Percentiles rank a stretch among this genome's conserved stretches.
phyloP scores from a whole-genome alignment of 1,140 invertebrate species.

The Cotesia vestalis region DNA sequence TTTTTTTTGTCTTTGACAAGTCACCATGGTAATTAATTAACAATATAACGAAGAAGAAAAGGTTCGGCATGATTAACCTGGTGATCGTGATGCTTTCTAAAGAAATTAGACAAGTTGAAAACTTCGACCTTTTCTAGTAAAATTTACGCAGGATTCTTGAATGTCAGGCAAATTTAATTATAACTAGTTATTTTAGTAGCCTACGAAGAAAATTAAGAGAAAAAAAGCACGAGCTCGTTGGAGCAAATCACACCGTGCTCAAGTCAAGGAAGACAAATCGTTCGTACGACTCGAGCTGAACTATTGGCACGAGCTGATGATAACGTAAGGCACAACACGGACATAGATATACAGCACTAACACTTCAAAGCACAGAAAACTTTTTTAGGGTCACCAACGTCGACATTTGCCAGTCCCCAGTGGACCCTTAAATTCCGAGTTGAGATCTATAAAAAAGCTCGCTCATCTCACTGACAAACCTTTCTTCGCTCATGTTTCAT shows the following conservation, averaged over 20 bases:
- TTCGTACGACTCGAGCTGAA: constrained; percentile 35
- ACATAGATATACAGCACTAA: not conserved
- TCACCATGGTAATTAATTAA: not conserved
- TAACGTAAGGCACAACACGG: constrained; percentile 21
- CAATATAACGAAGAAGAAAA: constrained; percentile 20
- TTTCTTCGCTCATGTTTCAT: constrained; percentile 30
- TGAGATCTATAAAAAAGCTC: constrained; percentile 34
- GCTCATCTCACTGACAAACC: constrained; percentile 16
- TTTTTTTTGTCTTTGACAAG: constrained; percentile 9
- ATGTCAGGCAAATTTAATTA: too few relatives aligned
- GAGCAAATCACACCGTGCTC: constrained; percentile 31
- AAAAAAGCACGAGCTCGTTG: constrained; percentile 24
- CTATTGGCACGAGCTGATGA: constrained; percentile 31
- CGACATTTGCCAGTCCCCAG: constrained; percentile 37
- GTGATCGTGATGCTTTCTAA: too few relatives aligned
- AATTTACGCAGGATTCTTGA: too few relatives aligned
- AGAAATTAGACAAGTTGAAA: not conserved
- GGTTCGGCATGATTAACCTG: too few relatives aligned
- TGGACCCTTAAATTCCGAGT: constrained; percentile 44
- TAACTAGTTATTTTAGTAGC: not conserved
- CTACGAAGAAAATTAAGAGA: not conserved
- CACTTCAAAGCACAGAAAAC: constrained; percentile 43
- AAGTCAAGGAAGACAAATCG: constrained; percentile 40
- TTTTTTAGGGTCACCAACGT: constrained; percentile 42
- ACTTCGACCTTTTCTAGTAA: not conserved